Conservation (phyloP, 2,113 vertebrate genomes). For the Geococcyx californianus region DNA sequence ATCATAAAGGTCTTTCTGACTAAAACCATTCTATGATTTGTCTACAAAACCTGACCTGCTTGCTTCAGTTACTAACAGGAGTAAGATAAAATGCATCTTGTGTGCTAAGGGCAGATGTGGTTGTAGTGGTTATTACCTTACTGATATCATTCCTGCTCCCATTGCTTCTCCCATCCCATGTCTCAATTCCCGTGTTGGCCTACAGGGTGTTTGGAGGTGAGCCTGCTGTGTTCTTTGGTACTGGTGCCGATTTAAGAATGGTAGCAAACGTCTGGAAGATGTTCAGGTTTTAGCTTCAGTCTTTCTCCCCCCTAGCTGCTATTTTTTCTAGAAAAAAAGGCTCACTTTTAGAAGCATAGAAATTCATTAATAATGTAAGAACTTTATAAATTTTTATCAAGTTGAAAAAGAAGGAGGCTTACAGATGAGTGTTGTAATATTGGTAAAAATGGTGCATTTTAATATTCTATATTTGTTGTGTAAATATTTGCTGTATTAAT, state of each 20-base stretch:
- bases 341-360: neutral
- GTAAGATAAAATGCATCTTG: neutral
- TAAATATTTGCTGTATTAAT: neutral
- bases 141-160: neutral
- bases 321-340: neutral
- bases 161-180: neutral
- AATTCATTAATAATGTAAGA: neutral
- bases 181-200: too few relatives aligned
- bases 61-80: neutral
- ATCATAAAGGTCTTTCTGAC: too few relatives aligned
- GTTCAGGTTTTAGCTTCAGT: neutral
- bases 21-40: too few relatives aligned
- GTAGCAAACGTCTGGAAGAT: neutral
- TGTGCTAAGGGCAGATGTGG: neutral
- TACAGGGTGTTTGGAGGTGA: neutral
- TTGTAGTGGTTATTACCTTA: neutral
- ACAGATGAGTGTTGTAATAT: neutral
- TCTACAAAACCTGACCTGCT: neutral
- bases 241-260: neutral
- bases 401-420: neutral
- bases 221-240: accelerated
- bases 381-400: neutral
- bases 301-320: neutral
- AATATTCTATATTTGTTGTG: neutral
- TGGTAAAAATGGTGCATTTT: neutral